A percentile compares a stretch with the other conserved stretches of the same genome.
These are phyloP conservation scores for Zoanthus solanderi DNA, from an alignment of 92 coral and sea anemone genomes.

Conservation along the genomic window DNA sequence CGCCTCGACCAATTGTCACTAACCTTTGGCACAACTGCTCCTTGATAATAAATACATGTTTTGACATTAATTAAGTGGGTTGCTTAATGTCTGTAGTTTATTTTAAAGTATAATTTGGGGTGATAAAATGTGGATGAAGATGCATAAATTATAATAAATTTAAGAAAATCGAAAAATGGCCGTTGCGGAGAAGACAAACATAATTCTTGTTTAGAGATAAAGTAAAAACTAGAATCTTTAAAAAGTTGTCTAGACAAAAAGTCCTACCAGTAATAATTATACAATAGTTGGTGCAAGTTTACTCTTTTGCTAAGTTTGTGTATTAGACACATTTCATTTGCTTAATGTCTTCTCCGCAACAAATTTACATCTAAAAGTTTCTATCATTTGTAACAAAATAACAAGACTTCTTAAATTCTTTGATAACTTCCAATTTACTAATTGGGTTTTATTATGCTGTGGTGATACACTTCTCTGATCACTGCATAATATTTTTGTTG, in stretches of 20 bases:
- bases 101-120: background rate
- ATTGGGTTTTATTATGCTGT: background rate
- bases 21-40: no score
- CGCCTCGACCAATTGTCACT: no score
- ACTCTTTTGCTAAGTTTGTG: conserved; percentile 26
- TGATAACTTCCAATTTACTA: conserved; percentile 32
- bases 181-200: conserved; percentile 15
- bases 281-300: background rate
- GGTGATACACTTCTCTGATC: conserved; percentile 14
- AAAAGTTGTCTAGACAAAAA: conserved; percentile 8
- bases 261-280: background rate
- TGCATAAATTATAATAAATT: conserved; percentile 19
- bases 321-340: conserved; percentile 8
- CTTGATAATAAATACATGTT: no score
- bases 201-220: background rate
- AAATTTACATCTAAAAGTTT: conserved; percentile 33
- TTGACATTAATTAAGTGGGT: no score
- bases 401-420: background rate
- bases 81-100: conserved; percentile 4
- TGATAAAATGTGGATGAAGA: background rate
- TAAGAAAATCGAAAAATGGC: conserved; percentile 3
- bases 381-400: conserved; percentile 5
- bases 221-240: background rate
- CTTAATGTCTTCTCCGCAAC: conserved; percentile 43
- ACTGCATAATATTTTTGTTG: conserved; percentile 16